Base-by-base conservation (phyloP, 1,140 invertebrate species). In the Delia radicum region DNA sequence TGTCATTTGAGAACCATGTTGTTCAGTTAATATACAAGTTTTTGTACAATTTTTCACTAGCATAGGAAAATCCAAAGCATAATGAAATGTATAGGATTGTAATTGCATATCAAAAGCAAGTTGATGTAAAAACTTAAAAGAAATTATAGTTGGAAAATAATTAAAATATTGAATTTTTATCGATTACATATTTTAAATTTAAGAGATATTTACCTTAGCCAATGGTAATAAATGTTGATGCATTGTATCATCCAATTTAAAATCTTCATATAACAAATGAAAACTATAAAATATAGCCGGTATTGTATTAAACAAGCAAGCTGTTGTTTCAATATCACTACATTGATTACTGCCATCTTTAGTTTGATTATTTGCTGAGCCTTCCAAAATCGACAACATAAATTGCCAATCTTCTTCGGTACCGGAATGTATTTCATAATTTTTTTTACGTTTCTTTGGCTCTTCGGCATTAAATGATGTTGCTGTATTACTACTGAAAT, bases 191-290 rank as follows among this genome's bases (percentile, higher is more conserved):
- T n/a, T n/a, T n/a, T n/a, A n/a, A n/a, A n/a, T n/a, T n/a, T n/a
- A n/a, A n/a, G n/a, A n/a, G n/a, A n/a, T 61, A 74, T 72, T 73
- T 33, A 85, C 83, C 78, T 83, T 80, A 0, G 91, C 94, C 24
- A 98, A 81, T 0, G 91, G 87, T 62, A 90, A 88, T 71, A 95
- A 86, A 77, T 92, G 91, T 74, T 92, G 90, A 24, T 89, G 89
- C 76, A 93, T 88, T 2, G 94, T 87, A 1, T 90, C 88, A 81
- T 95, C 93, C 37, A 97, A 83, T 86, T 97, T 97, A 1, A 96
- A 88, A 82, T 98, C 96, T 89, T 98, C 96, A 85, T 97, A 98
- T 0, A 96, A 87, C 12, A 98, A 87, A 88, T 98, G 96, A 37
- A 98, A 87, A 0, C 93, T 90, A 85, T 92, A 95, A 55, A 96